A percentile compares a stretch with the other conserved stretches of the same genome.
These are phyloP conservation scores for Acanthococcus lagerstroemiae DNA, from an alignment of 2,888 invertebrate genomes.

Conservation along the genomic window DNA sequence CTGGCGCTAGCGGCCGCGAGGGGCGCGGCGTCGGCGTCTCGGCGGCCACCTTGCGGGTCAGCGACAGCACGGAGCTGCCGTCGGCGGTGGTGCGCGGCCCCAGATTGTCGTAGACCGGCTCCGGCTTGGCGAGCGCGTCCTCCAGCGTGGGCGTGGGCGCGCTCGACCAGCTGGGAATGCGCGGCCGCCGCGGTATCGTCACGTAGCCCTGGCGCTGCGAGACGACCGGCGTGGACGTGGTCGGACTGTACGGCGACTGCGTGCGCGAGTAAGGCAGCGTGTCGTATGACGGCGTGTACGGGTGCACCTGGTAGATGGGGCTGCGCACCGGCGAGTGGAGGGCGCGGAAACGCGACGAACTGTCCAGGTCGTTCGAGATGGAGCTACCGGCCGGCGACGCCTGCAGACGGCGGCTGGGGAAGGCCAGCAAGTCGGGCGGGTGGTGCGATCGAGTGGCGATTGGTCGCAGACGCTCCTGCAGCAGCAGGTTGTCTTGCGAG, in stretches of 20 bases:
- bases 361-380: slow-evolving; percentile 68
- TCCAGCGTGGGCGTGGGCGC: slow-evolving; percentile 46
- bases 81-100: slow-evolving; percentile 75
- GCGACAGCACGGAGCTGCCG: slow-evolving; percentile 49
- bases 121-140: slow-evolving; percentile 47
- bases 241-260: slow-evolving; percentile 62
- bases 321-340: slow-evolving; percentile 50
- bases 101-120: slow-evolving; percentile 77
- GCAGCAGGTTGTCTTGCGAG: slow-evolving; percentile 18
- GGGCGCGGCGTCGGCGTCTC: slow-evolving; percentile 31
- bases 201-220: slow-evolving; percentile 72
- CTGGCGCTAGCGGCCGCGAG: slow-evolving; percentile 31
- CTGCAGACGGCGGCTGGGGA: slow-evolving; percentile 51
- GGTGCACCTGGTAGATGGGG: slow-evolving; percentile 41
- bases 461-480: slow-evolving; percentile 34
- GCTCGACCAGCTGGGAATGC: slow-evolving; percentile 72
- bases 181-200: slow-evolving; percentile 71
- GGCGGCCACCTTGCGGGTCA: slow-evolving; percentile 31
- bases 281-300: slow-evolving; percentile 67
- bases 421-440: slow-evolving; percentile 66
- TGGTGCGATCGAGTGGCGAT: slow-evolving; percentile 48
- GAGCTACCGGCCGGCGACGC: slow-evolving; percentile 71
- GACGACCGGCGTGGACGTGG: slow-evolving; percentile 49
- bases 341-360: slow-evolving; percentile 40
- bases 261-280: slow-evolving; percentile 70